Base-by-base conservation (phyloP, 2,888 invertebrate species). In the Cheilosia impressa region DNA sequence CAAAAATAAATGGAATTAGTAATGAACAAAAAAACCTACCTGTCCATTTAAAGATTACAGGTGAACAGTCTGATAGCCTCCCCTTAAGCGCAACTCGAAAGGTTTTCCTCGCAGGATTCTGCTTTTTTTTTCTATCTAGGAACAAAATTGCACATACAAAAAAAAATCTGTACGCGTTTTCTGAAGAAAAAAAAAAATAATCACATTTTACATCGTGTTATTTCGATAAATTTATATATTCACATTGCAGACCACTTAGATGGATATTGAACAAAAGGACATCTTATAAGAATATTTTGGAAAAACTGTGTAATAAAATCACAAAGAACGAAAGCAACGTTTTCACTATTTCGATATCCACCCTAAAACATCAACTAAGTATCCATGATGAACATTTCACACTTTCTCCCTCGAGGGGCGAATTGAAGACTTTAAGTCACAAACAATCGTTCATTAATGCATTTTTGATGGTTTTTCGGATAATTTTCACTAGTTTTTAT, bases 1-100 rank as follows among this genome's bases (percentile, higher is more conserved):
- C 17, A 62, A 47, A 17, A 71, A 63, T 31, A 58, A 58, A 62
- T n/a, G 9, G 31, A 43, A 68, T 17, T 50, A 58, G 63, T 55
- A 1, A 24, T 34, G 2, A 60, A 53, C 24, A 66, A 62, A 58
- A 27, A 47, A 38, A 10, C 82, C 52, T 87, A 87, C 87, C 87
- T 87, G 78, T 82, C 87, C 87, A 87, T 87, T 87, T 87, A 87
- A 81, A 85, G 53, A 82, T 72, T 81, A 76, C 85, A 81, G 77
- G 81, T 77, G 76, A 85, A 77, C 76, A 76, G 72, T 85, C 52
- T 85, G 72, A 81, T 50, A 85, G 53, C 65, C 77, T 85, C 63
- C 72, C 76, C 76, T 66, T 77, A 72, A 77, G 62, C 81, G 80
- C 71, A 80, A 80, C 76, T 76, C 75, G 47, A 62, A 62, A 60